These are phyloP conservation scores for Drosophila nigromelanica DNA, from an alignment of 1,140 invertebrate species.

Conservation along the genomic window DNA sequence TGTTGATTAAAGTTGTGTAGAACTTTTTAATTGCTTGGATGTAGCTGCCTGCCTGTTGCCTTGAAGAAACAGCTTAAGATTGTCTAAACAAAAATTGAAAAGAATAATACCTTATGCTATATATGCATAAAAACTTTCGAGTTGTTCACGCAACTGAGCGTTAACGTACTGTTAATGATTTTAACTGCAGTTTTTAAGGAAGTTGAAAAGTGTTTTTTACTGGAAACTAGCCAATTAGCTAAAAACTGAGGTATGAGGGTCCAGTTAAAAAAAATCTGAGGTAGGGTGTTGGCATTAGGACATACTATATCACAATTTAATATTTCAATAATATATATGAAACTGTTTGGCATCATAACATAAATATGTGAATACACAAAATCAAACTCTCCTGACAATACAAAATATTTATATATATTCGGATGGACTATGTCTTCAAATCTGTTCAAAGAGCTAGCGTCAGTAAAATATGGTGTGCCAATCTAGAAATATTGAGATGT, in stretches of 20 bases:
- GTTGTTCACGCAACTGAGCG: not conserved
- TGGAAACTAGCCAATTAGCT: not conserved
- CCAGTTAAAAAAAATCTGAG: not conserved
- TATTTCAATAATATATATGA: no score
- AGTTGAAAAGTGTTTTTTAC: not conserved
- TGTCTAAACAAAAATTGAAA: not conserved
- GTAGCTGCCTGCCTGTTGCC: constrained; percentile 24
- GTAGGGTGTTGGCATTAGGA: not conserved
- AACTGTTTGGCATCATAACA: no score
- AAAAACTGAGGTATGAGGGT: no score
- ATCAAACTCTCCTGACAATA: no score
- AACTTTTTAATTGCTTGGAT: constrained; percentile 76
- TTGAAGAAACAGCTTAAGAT: not conserved
- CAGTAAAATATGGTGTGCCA: no score
- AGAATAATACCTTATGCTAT: not conserved
- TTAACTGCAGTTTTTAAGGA: not conserved
- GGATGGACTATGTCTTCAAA: no score
- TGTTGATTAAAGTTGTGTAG: constrained; percentile 76
- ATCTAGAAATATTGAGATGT: no score
- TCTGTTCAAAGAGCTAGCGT: no score
- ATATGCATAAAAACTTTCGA: constrained; percentile 6
- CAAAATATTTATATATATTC: no score
- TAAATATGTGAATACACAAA: no score
- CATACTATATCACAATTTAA: no score
- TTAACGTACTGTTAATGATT: no score